A percentile compares a stretch with the other conserved stretches of the same genome.
Conservation (phyloP, 2,113 vertebrate genomes). For the Hydropotes inermis region DNA sequence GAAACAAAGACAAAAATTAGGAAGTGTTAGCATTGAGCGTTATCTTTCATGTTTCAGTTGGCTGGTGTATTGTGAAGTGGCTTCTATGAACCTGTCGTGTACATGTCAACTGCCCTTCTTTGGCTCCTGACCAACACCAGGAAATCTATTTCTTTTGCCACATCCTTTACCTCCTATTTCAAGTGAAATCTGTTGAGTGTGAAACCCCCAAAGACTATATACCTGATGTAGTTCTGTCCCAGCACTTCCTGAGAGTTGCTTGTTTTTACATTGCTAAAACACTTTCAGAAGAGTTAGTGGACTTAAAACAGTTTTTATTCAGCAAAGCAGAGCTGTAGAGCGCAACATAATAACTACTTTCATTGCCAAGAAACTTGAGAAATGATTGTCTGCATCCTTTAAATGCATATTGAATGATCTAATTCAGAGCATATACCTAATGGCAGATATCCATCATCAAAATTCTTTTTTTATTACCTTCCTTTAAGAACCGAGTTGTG, state of each 20-base stretch:
- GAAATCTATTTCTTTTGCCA: neutral
- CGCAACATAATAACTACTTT: neutral
- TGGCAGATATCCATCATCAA: neutral
- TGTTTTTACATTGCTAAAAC: neutral
- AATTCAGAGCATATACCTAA: neutral
- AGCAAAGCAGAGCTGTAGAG: neutral
- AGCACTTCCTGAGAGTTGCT: neutral
- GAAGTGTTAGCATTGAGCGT: neutral
- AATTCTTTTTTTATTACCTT: neutral
- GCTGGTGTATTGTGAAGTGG: neutral
- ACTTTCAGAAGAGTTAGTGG: neutral
- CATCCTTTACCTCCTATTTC: neutral
- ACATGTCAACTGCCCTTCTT: neutral
- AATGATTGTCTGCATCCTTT: neutral
- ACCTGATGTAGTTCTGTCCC: neutral
- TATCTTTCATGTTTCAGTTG: neutral
- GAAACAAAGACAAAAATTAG: neutral
- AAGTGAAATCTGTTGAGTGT: neutral
- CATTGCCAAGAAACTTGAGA: neutral
- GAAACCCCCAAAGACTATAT: neutral
- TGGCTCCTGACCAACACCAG: neutral
- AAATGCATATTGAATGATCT: neutral
- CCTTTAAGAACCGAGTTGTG: neutral
- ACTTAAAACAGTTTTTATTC: slow-evolving; percentile 11
- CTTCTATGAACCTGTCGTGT: neutral